Base-by-base conservation (phyloP, 2,113 vertebrate genomes). In the Epinephelus moara region DNA sequence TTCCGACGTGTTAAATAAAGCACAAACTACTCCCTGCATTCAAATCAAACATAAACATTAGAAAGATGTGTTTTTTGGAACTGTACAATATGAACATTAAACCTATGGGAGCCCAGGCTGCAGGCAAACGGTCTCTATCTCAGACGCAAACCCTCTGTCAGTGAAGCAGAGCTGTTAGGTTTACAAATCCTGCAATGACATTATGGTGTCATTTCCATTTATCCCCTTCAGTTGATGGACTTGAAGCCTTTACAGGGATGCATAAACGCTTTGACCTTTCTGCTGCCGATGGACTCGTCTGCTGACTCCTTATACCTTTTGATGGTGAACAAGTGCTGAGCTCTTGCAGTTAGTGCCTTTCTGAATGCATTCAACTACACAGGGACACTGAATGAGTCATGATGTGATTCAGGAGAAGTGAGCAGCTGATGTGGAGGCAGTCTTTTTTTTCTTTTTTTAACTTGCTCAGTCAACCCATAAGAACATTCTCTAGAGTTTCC, bases 371-470 rank as follows among this genome's bases (percentile, higher is more conserved):
- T 3, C 19, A 33, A 66, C 69, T 55, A 23, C 30, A 33, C 25
- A 1, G 70, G 25, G 17, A 49, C 57, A 14, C 15, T 19, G 47
- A 11, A 45, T 85, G 78, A 85, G 50, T 85, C 72, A 80, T n/a
- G 52, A 67, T 37, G 23, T 64, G 81, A 75, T 69, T 86, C 64
- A 78, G 69, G 25, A 70, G 42, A n/a, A 19, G 62, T 3, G 10
- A 47, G 57, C 64, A 84, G 63, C 69, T 71, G 30, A 78, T 86
- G 77, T 52, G 53, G 73, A 63, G 75, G 80, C 56, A 59, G 56
- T 25, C 3, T 17, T 6, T 27, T 37, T 49, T 72, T 37, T 7
- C 25, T 15, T 64, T 64, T 23, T 6, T 59, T 42, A 6, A 47
- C 47, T 25, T 27, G 25, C 45, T 79, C 23, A 68, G 25, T 67